A percentile compares a stretch with the other conserved stretches of the same genome.
phyloP scores from a whole-genome alignment of 2,797 vertebrate genomes.

The Mergus octosetaceus region DNA sequence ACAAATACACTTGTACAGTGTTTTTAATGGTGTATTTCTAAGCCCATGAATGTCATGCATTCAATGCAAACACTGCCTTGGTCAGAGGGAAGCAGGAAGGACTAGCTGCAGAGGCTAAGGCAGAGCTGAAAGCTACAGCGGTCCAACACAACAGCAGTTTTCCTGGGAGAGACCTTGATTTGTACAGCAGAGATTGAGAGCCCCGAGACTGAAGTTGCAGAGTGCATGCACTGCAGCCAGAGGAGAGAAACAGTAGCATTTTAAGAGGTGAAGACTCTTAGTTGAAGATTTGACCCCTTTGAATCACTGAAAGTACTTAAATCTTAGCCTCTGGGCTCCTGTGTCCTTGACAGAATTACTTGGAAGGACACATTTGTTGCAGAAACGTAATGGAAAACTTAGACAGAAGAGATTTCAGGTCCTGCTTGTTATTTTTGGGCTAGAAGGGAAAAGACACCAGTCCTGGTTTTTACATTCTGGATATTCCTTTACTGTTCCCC shows the following conservation, averaged over 20 bases:
- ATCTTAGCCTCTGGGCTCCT: constrained; percentile 27
- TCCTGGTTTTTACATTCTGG: neutral
- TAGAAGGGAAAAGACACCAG: neutral
- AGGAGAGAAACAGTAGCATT: neutral
- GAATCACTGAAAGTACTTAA: neutral
- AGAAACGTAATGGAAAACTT: constrained; percentile 31
- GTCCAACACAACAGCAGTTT: neutral
- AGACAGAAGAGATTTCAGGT: neutral
- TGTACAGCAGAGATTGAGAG: neutral
- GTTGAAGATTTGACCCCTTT: neutral
- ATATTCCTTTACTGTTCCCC: neutral
- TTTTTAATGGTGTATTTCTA: neutral
- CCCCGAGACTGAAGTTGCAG: neutral
- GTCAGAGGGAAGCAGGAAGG: neutral
- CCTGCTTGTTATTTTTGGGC: neutral
- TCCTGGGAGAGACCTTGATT: neutral
- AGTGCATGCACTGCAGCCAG: neutral
- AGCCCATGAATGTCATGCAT: neutral
- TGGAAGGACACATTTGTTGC: constrained; percentile 40
- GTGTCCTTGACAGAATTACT: constrained; percentile 6
- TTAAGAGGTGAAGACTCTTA: neutral
- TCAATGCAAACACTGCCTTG: neutral
- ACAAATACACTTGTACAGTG: neutral
- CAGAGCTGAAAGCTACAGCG: neutral
- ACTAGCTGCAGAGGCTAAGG: neutral